Conservation (phyloP, 2,113 vertebrate genomes). For the Anolis sagrei region DNA sequence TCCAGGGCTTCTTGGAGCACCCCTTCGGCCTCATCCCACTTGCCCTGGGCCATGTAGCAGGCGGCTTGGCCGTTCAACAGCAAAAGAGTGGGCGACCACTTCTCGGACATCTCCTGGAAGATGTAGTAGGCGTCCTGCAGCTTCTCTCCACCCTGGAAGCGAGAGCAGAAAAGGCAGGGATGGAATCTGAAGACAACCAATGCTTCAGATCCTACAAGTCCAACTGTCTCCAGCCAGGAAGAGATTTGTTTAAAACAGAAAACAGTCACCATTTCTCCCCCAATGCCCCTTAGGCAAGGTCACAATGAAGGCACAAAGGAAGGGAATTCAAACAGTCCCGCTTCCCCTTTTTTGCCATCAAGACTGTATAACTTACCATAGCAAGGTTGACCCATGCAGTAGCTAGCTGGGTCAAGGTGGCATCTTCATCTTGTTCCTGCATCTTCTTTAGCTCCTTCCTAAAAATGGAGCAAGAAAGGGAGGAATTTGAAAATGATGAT, state of each 20-base stretch:
- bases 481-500: background rate
- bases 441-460: conserved; percentile 98
- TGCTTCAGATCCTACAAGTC: no score
- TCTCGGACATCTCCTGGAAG: conserved; percentile 97
- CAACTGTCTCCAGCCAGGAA: no score
- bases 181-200: no score
- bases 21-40: conserved; percentile 93
- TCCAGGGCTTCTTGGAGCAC: conserved; percentile 89
- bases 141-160: conserved; percentile 90
- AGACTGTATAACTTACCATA: conserved; percentile 73
- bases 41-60: conserved; percentile 93
- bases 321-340: background rate
- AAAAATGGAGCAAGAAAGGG: background rate
- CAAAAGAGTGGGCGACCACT: conserved; percentile 89
- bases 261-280: background rate
- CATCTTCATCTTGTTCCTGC: conserved; percentile 96
- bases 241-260: no score
- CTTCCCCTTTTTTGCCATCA: background rate
- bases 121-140: conserved; percentile 97
- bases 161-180: background rate
- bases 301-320: background rate
- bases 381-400: conserved; percentile 95
- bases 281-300: no score
- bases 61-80: conserved; percentile 92
- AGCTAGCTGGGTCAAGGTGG: conserved; percentile 93